phyloP scores from a whole-genome alignment of 2,797 vertebrate genomes.

The Sebastes vulpes region DNA sequence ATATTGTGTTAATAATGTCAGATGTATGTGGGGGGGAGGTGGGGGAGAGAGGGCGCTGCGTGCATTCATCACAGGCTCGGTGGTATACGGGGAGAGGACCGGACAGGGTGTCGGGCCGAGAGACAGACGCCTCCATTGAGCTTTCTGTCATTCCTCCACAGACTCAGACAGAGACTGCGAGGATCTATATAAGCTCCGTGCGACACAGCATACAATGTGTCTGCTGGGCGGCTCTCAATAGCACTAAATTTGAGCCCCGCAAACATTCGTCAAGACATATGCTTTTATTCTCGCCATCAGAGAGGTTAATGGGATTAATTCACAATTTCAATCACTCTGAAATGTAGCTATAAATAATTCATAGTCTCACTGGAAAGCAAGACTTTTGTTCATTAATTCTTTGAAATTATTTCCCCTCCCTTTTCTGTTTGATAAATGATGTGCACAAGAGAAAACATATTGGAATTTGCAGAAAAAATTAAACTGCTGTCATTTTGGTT shows the following conservation, averaged over 20 bases:
- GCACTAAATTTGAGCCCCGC: conserved; percentile 75
- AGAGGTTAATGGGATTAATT: conserved; percentile 83
- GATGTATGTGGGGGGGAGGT: conserved; percentile 66
- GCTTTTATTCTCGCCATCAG: conserved; percentile 78
- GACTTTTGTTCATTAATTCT: conserved; percentile 67
- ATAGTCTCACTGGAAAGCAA: conserved; percentile 53
- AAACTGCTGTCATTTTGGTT: conserved; percentile 14
- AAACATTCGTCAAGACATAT: conserved; percentile 82
- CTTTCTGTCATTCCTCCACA: conserved; percentile 82
- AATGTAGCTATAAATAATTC: conserved; percentile 79
- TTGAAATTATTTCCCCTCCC: conserved; percentile 58
- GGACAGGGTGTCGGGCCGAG: conserved; percentile 68
- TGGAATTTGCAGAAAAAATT: conserved; percentile 39
- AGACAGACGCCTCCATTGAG: conserved; percentile 83
- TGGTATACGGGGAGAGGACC: conserved; percentile 62
- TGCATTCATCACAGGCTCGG: conserved; percentile 78
- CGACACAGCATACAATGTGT: conserved; percentile 76
- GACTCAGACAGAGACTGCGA: conserved; percentile 71
- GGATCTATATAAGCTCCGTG: conserved; percentile 83
- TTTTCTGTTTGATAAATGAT: conserved; percentile 51
- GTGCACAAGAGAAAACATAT: conserved; percentile 28
- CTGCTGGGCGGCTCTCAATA: conserved; percentile 72
- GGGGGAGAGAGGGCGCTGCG: conserved; percentile 46
- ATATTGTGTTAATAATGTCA: conserved; percentile 86
- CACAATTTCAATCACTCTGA: conserved; percentile 75